These are phyloP conservation scores for Schizotus pectinicornis DNA, from an alignment of 2,888 invertebrate species.

Conservation along the genomic window DNA sequence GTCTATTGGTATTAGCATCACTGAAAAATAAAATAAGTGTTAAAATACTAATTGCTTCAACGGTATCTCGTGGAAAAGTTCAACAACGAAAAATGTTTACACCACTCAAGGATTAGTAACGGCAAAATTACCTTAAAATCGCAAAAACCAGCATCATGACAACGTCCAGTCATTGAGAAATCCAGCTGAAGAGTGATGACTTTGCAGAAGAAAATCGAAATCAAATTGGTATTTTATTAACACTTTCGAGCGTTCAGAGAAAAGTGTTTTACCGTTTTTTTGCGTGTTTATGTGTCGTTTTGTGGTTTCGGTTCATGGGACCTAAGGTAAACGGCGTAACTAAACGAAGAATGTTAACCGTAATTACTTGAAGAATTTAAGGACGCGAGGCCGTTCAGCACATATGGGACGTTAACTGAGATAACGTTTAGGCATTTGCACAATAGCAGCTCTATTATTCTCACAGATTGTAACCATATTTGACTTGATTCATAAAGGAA, in stretches of 20 bases:
- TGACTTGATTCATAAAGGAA: conserved; percentile 1
- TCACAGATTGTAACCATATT: neutral
- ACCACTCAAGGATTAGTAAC: neutral
- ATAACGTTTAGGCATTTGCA: neutral
- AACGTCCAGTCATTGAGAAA: neutral
- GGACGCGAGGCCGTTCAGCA: too few relatives aligned
- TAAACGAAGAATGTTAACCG: neutral
- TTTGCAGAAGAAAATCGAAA: neutral
- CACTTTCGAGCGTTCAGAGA: conserved; percentile 2
- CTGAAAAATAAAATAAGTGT: conserved; percentile 58
- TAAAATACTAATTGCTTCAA: neutral
- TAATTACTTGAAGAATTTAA: too few relatives aligned
- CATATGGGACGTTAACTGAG: too few relatives aligned
- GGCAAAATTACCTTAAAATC: neutral
- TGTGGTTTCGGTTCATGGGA: conserved; percentile 6
- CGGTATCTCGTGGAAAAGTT: neutral
- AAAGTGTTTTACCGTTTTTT: neutral
- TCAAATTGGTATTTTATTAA: neutral
- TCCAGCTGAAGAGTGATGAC: neutral
- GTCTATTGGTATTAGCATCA: conserved; percentile 66
- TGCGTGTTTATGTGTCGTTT: conserved; percentile 2
- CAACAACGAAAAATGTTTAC: conserved; percentile 1
- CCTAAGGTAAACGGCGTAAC: conserved; percentile 3
- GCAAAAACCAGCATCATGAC: neutral
- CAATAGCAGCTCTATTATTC: neutral